Percentiles rank a stretch among this genome's conserved stretches.
phyloP scores from a whole-genome alignment of 1,140 invertebrate genomes.

The Aplysia californica region DNA sequence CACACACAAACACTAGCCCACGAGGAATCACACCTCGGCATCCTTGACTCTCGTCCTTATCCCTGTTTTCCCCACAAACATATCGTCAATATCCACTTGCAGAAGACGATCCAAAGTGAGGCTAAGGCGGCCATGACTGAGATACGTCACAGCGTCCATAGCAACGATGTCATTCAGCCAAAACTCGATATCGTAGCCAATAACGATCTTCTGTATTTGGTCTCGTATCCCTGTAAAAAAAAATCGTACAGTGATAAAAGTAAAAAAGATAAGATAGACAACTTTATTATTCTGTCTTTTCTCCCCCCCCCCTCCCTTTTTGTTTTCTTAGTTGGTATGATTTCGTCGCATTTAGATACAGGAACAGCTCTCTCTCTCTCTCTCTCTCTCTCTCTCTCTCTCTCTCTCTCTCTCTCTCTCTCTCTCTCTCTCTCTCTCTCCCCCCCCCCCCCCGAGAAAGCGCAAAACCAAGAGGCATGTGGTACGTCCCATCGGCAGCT shows the following conservation, averaged over 20 bases:
- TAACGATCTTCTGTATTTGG: constrained; percentile 89
- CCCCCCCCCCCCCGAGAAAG: no score
- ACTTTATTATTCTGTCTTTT: no score
- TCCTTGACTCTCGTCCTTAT: constrained; percentile 75
- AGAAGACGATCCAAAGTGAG: constrained; percentile 87
- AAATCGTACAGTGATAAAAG: no score
- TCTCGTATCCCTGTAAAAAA: constrained; percentile 89
- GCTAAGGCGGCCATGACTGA: constrained; percentile 61
- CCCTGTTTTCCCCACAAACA: constrained; percentile 94
- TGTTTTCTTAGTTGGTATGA: not conserved
- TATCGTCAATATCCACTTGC: constrained; percentile 98
- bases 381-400: not conserved
- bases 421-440: no score
- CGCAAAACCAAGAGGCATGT: no score
- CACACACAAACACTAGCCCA: no score
- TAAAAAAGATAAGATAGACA: not conserved
- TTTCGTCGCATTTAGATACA: not conserved
- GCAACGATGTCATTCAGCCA: constrained; percentile 94
- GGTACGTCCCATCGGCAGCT: no score
- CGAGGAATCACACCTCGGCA: constrained; percentile 74
- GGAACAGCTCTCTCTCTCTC: not conserved
- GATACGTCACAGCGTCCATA: constrained; percentile 91
- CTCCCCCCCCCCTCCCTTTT: no score
- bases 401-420: no score
- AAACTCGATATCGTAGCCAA: constrained; percentile 91